Percentiles rank a stretch among this genome's conserved stretches.
phyloP scores from a whole-genome alignment of 2,888 invertebrate genomes.

The Lymantria monacha region DNA sequence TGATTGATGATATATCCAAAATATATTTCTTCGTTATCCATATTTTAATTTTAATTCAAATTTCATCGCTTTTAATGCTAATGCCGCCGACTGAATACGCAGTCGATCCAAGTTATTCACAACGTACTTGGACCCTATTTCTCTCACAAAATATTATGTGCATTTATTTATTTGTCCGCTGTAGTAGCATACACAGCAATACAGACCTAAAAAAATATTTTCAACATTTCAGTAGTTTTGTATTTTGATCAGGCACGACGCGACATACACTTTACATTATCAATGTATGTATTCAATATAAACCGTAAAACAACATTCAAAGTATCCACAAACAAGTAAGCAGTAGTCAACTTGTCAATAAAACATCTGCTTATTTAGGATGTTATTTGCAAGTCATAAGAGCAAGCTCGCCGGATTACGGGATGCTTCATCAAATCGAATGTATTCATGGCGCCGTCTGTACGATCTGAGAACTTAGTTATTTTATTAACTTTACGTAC shows the following conservation, averaged over 20 bases:
- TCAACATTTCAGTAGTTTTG: constrained; percentile 24
- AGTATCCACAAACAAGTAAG: constrained; percentile 47
- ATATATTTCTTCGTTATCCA: constrained; percentile 28
- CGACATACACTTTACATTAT: constrained; percentile 49
- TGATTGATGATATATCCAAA: constrained; percentile 44
- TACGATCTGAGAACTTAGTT: constrained; percentile 15
- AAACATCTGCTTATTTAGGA: constrained; percentile 65
- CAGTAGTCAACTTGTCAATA: constrained; percentile 64
- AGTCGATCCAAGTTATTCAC: constrained; percentile 48
- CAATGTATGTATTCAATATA: constrained; percentile 33
- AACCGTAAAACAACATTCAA: constrained; percentile 43
- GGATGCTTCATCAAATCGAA: constrained; percentile 36
- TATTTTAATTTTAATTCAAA: constrained; percentile 49
- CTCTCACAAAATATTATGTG: constrained; percentile 75
- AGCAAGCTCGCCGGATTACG: constrained; percentile 30
- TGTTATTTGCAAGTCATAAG: constrained; percentile 64
- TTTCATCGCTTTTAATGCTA: constrained; percentile 67
- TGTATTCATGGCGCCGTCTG: constrained; percentile 34
- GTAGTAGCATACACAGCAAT: constrained; percentile 39
- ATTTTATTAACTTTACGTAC: constrained; percentile 11
- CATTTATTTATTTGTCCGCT: constrained; percentile 69
- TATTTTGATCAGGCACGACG: constrained; percentile 44
- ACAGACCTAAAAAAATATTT: constrained; percentile 39
- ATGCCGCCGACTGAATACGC: constrained; percentile 52
- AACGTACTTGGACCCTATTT: constrained; percentile 48